Evolutionary conservation across 2,888 invertebrate genomes (phyloP).

Genomic region (Listrodromus nycthemerus): DNA sequence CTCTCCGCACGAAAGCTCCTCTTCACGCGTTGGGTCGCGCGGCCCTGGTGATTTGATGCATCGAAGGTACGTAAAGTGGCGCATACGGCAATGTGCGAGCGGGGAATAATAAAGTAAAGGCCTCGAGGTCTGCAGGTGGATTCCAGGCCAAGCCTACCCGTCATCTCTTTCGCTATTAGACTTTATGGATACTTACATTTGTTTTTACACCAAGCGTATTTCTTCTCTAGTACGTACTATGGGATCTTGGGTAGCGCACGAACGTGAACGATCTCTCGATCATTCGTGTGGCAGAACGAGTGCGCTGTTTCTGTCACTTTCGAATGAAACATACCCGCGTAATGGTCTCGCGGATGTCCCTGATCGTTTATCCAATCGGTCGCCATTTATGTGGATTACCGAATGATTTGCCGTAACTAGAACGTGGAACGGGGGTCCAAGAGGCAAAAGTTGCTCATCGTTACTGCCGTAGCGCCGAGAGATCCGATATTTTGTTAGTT

Average conservation of each 20-base stretch:
- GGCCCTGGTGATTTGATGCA: constrained; percentile 3
- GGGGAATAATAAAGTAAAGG: constrained; percentile 21
- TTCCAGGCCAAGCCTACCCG: constrained; percentile 14
- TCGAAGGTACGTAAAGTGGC: constrained; percentile 11
- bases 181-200: constrained; percentile 57
- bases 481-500: neutral
- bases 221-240: constrained; percentile 16
- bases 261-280: constrained; percentile 27
- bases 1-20: neutral
- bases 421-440: constrained; percentile 14
- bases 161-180: constrained; percentile 49
- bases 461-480: neutral
- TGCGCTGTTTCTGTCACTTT: constrained; percentile 23
- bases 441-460: neutral
- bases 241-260: neutral
- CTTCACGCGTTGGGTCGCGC: constrained; percentile 7
- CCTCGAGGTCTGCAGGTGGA: constrained; percentile 1
- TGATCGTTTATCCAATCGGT: constrained; percentile 48
- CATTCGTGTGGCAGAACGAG: constrained; percentile 21
- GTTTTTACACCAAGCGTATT: constrained; percentile 47
- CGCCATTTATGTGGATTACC: constrained; percentile 33
- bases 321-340: constrained; percentile 1
- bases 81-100: constrained; percentile 3
- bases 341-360: constrained; percentile 30
- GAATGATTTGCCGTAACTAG: constrained; percentile 5